Evolutionary conservation across 2,113 vertebrate genomes (phyloP).

Genomic region (Machaerirhynchus nigripectus): DNA sequence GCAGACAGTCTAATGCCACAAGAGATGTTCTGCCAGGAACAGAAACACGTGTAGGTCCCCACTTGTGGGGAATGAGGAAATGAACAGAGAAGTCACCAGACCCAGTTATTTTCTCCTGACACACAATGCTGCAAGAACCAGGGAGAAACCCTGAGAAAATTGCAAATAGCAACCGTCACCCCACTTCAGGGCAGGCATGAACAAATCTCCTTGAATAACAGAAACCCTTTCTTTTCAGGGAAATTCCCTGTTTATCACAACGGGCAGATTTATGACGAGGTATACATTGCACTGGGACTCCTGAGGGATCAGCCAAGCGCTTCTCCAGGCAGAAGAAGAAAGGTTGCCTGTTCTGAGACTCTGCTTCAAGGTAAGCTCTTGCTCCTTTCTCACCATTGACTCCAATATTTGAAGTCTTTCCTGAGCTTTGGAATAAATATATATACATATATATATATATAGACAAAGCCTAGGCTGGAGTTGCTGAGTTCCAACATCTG

Average conservation of each 20-base stretch:
- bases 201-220: neutral
- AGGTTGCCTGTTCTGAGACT: neutral
- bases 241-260: neutral
- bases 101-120: neutral
- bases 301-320: accelerated
- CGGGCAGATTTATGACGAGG: accelerated
- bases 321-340: neutral
- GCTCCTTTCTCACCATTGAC: neutral
- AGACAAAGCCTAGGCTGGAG: neutral
- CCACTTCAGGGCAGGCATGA: neutral
- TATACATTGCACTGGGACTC: neutral
- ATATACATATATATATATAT: neutral
- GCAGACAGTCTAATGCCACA: neutral
- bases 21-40: neutral
- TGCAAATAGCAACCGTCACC: neutral
- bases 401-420: neutral
- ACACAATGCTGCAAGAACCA: neutral
- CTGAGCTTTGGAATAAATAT: neutral
- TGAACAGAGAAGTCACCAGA: neutral
- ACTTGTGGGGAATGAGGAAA: neutral
- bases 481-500: neutral
- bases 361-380: neutral
- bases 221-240: neutral
- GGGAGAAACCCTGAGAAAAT: neutral
- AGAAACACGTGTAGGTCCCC: neutral